Base-by-base conservation (phyloP, 2,888 invertebrate genomes). In the Andrena camellia region DNA sequence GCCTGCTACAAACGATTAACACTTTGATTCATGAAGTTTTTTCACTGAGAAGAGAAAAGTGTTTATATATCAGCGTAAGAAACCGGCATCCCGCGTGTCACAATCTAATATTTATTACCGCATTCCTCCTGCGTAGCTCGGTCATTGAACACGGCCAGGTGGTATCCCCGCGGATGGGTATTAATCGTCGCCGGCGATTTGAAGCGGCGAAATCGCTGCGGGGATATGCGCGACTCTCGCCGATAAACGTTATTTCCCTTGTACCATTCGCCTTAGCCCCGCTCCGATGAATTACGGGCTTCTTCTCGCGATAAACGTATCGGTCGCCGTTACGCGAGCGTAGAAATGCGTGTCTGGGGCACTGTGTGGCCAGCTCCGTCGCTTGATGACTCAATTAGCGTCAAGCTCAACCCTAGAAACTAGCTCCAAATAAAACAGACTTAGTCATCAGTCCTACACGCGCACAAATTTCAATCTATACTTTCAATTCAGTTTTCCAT, bases 101-200 rank as follows among this genome's bases (percentile, higher is more conserved):
- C 33, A 31, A 23, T 52, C 6, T 31, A 33, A 90, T 91, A 92
- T 91, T 92, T 91, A 92, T 92, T 89, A 91, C 90, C 89, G 87
- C 88, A 78, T 77, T 57, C 83, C 81, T 83, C 50, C 57, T 75
- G 71, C 69, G 74, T 60, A 73, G 69, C 73, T 33, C 29, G 64
- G 74, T 69, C 78, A 74, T 85, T 85, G 78, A 52, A 59, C 63
- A 74, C 8, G 64, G 33, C 86, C 80, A 86, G 86, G 69, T 82
- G 80, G 70, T 73, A 62, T 31, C 74, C 64, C 74, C 68, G 50
- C 52, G 77, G 80, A 85, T 79, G 85, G 83, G 70, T 88, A 87
- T 89, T 88, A 88, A 89, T 88, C 82, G 86, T 67, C 57, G 26
- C 26, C 64, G 69, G 63, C 75, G 74, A 88, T 86, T 88, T 83